Conservation (phyloP, 2,888 invertebrate genomes). For the Tineola bisselliella region DNA sequence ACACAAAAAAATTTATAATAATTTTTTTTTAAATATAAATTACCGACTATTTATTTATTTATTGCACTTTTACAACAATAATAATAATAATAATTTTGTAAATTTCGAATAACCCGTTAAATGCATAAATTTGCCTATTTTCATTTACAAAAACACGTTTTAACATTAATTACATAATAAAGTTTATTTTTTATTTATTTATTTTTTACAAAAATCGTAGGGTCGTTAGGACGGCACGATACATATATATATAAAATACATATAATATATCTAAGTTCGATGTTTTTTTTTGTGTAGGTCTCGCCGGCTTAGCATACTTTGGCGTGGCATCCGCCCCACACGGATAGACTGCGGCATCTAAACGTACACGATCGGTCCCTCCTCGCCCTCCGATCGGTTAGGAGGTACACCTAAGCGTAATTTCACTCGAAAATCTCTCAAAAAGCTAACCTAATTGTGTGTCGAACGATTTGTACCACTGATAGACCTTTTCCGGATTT, state of each 20-base stretch:
- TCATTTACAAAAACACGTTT: slow-evolving; percentile 58
- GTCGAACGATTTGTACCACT: neutral
- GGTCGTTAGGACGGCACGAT: slow-evolving; percentile 69
- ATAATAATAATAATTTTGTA: slow-evolving; percentile 67
- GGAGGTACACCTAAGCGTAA: slow-evolving; percentile 25
- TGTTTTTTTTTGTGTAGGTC: slow-evolving; percentile 48
- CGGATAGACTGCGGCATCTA: neutral
- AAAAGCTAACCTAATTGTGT: slow-evolving; percentile 22
- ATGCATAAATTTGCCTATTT: slow-evolving; percentile 23
- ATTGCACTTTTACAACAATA: slow-evolving; percentile 69
- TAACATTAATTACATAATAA: slow-evolving; percentile 59
- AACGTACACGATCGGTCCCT: neutral
- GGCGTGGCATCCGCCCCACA: neutral
- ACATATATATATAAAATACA: slow-evolving; percentile 25
- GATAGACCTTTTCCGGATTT: neutral
- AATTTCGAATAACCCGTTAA: slow-evolving; percentile 47
- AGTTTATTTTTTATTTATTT: no score
- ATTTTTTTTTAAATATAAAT: slow-evolving; percentile 56
- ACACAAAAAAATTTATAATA: slow-evolving; percentile 28
- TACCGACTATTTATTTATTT: slow-evolving; percentile 65
- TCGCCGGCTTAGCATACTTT: slow-evolving; percentile 23
- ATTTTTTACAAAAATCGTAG: slow-evolving; percentile 67
- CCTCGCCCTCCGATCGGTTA: neutral
- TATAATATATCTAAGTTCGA: slow-evolving; percentile 62
- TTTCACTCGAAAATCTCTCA: slow-evolving; percentile 21